Evolutionary conservation across 2,113 vertebrate genomes (phyloP), one percentile per base, ranked within the genome.

Genomic region (Macquaria australasica): DNA sequence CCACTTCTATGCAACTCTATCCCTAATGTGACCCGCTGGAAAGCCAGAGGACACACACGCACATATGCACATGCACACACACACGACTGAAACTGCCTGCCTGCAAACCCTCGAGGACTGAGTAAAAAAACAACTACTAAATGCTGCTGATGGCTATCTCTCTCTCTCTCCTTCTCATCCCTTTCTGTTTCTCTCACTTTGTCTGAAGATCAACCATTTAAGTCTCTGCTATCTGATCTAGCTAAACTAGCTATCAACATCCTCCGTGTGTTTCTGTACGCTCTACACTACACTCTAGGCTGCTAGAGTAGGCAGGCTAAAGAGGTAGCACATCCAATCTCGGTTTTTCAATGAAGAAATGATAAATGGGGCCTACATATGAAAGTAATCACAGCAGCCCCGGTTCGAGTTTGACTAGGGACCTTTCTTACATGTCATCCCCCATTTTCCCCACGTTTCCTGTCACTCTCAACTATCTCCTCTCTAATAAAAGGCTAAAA

Each of bases 1-100:
- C 94, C 94, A 94, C 87, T 92, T 94, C 72, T 64, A 45, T 67
- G 89, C 60, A 92, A 94, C 90, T 88, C 86, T 91, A 95, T 90
- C 92, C 89, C 91, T 92, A 88, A 92, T 84, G 86, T 94, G 92
- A 93, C 92, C 93, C 59, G n/a, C 53, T 85, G 80, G 60, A 85
- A 71, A 91, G 92, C 78, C 77, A 86, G 63, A 91, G 87, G 86
- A 85, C 77, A 85, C 63, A 70, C 56, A 50, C 9, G 8, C 23
- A 21, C 45, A 43, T 43, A 43, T 43, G 41, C 41, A 10, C 41
- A 10, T 43, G 41, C 58, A 62, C 39, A 59, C 50, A 53, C n/a
- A 70, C 37, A 75, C 66, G 82, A 48, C 69, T 59, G n/a, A 31
- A 81, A 69, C 18, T 77, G 71, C 64, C 79, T 50, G 51, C 66